Evolutionary conservation across 1,140 invertebrate species (phyloP).

Genomic region (Diuraphis noxia): DNA sequence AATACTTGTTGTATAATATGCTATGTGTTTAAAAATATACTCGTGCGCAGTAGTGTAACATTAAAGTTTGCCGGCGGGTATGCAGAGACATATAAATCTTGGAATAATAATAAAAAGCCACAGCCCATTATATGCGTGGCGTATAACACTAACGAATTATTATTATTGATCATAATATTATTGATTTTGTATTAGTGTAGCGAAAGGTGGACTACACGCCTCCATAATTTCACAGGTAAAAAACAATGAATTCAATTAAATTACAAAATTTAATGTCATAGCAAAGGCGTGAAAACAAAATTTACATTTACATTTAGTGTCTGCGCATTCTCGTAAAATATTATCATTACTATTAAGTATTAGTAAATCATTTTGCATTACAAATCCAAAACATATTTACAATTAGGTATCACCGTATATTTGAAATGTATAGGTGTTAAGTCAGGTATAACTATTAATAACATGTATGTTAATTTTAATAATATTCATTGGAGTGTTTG

Average conservation of each 20-base stretch:
- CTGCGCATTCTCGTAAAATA: neutral
- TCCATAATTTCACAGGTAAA: neutral
- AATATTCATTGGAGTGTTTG: neutral
- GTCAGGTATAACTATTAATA: neutral
- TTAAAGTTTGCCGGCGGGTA: constrained; percentile 2
- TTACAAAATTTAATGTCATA: neutral
- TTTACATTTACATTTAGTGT: constrained; percentile 5
- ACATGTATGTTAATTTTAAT: neutral
- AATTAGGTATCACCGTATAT: neutral
- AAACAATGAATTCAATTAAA: constrained; percentile 27
- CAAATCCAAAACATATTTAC: neutral
- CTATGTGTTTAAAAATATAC: constrained; percentile 27
- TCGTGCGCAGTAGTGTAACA: neutral
- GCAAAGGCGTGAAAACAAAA: constrained; percentile 17
- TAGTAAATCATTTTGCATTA: neutral
- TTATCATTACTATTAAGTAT: neutral
- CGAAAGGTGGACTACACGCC: neutral
- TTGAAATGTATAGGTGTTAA: neutral
- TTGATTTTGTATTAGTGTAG: neutral
- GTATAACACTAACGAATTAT: neutral
- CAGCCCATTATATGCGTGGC: neutral
- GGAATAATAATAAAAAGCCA: neutral
- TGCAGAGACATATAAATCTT: neutral
- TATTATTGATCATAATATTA: neutral
- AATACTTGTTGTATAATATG: neutral